Evolutionary conservation across 2,888 invertebrate genomes (phyloP).

Genomic region (Lypha dubia): DNA sequence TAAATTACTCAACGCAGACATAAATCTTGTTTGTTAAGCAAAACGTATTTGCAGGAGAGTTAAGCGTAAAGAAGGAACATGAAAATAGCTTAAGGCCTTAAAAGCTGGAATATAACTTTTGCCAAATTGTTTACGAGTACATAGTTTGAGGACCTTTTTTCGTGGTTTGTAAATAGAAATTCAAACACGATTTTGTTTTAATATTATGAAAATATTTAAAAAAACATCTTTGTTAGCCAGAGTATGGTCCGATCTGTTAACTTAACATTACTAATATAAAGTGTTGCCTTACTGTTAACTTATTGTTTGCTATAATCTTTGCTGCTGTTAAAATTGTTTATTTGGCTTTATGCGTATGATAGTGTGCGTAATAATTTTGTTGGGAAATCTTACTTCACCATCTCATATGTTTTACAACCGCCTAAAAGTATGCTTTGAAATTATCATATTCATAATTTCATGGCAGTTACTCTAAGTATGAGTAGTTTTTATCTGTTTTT

Average conservation of each 20-base stretch:
- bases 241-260: background rate
- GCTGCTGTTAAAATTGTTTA: background rate
- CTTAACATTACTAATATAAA: background rate
- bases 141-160: background rate
- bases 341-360: conserved; percentile 41
- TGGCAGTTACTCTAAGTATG: background rate
- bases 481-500: conserved; percentile 57
- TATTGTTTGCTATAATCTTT: conserved; percentile 31
- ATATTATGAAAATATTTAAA: background rate
- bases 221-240: background rate
- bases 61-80: conserved; percentile 8
- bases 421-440: conserved; percentile 68
- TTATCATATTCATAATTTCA: conserved; percentile 66
- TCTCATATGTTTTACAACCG: conserved; percentile 36
- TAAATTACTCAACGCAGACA: conserved; percentile 45
- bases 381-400: conserved; percentile 59
- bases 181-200: background rate
- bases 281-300: background rate
- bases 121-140: background rate
- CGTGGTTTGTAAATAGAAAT: background rate
- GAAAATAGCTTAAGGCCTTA: conserved; percentile 47
- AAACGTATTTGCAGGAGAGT: background rate
- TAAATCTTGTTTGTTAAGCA: conserved; percentile 43
- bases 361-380: conserved; percentile 68
- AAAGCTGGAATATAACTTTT: background rate